phyloP scores from a whole-genome alignment of 2,797 vertebrate genomes.

The Falco berigora region DNA sequence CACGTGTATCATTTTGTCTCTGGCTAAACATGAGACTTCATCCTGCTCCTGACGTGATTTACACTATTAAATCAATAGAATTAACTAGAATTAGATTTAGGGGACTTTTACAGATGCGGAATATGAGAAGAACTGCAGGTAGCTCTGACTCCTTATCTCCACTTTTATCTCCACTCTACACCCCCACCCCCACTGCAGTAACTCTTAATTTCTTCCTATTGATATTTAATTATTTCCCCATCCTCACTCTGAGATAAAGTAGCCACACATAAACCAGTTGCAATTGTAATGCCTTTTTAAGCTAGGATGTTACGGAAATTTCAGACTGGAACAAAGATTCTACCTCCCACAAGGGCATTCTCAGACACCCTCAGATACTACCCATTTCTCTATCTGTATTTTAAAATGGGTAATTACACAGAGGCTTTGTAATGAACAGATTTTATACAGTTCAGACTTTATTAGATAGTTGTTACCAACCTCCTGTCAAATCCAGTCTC shows the following conservation, averaged over 20 bases:
- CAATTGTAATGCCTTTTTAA: background rate
- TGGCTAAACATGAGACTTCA: background rate
- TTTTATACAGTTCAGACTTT: background rate
- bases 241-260: background rate
- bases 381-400: background rate
- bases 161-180: background rate
- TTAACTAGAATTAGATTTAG: background rate
- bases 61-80: background rate
- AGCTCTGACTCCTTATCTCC: background rate
- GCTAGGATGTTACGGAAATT: background rate
- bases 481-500: background rate
- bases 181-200: background rate
- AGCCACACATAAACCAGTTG: background rate
- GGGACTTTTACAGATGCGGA: background rate
- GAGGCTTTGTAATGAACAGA: background rate
- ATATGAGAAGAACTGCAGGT: background rate
- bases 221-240: background rate
- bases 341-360: background rate
- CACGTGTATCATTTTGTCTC: background rate
- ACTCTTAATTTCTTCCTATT: background rate
- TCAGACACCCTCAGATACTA: background rate
- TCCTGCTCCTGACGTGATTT: background rate
- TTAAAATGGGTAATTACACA: background rate
- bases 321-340: background rate
- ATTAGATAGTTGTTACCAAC: background rate